A percentile compares a stretch with the other conserved stretches of the same genome.
Evolutionary conservation across 2,888 invertebrate genomes (phyloP).

Genomic region (Synanthedon myopaeformis): DNA sequence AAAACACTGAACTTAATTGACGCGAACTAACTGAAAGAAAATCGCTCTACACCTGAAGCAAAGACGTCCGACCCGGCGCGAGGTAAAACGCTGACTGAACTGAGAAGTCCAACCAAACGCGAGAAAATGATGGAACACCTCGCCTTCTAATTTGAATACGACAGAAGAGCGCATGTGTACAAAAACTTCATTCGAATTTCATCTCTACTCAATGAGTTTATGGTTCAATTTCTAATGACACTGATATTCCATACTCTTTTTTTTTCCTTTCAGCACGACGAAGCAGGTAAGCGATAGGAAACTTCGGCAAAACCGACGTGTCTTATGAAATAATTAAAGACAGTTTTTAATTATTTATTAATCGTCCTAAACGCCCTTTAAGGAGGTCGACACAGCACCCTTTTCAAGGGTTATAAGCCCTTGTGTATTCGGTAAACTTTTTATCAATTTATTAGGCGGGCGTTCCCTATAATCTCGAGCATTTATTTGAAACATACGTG

Average conservation of each 20-base stretch:
- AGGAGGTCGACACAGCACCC: background rate
- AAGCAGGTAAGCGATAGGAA: constrained; percentile 23
- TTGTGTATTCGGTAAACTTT: constrained; percentile 2
- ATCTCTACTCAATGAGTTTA: background rate
- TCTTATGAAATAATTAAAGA: constrained; percentile 7
- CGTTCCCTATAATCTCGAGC: background rate
- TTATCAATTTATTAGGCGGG: constrained; percentile 1
- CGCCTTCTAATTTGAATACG: constrained; percentile 18
- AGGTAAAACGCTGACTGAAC: constrained; percentile 21
- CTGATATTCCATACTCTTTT: background rate
- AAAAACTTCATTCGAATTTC: constrained; percentile 2
- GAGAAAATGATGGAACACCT: constrained; percentile 46
- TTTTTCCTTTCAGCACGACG: constrained; percentile 21
- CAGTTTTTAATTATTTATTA: constrained; percentile 17
- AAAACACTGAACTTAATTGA: background rate
- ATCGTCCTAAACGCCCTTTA: constrained; percentile 10
- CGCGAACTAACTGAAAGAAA: background rate
- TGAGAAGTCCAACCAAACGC: constrained; percentile 12
- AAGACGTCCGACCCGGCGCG: constrained; percentile 18
- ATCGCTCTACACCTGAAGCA: background rate
- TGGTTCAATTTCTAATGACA: constrained; percentile 4
- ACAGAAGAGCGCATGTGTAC: constrained; percentile 24
- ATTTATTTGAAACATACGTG: too few species aligned
- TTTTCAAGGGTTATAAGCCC: constrained; percentile 1
- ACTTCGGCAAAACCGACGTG: constrained; percentile 15